Base-by-base conservation (phyloP, 2,888 invertebrate genomes). In the Eupithecia vulgata region DNA sequence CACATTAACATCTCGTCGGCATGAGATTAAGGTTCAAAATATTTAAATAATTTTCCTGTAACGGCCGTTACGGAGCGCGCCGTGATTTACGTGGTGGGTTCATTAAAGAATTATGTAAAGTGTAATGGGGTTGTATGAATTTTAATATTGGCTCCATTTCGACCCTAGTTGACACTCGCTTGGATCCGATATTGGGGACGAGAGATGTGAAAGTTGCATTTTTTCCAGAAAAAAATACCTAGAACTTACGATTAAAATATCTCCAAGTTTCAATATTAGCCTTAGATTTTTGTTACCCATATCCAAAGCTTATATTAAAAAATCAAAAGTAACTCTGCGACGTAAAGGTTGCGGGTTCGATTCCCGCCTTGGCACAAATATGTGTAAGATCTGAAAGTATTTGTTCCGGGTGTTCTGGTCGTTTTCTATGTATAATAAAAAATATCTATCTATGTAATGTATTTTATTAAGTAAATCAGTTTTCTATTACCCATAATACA, bases 91-190 rank as follows among this genome's bases (percentile, higher is more conserved):
- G 67, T 45, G 59, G 64, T 67, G 74, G 71, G 76, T 80, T 81
- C 81, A 81, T 82, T 82, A 80, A 79, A 80, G 74, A 81, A 82
- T 85, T 83, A 83, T 81, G 81, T 79, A 80, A 82, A 84, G 73
- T 80, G 76, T 81, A 81, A 81, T 81, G 80, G 78, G 74, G 76
- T 81, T 82, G 81, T 81, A 83, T 84, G 82, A 83, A 84, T 84
- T 83, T 84, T 83, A 84, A 83, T 80, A 78, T 71, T 65, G 70
- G 57, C 67, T 76, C 66, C 66, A 61, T 75, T 73, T 61, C 61
- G 40, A 66, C 72, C 72, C 64, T 71, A 73, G 71, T 76, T 73
- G 68, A 69, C 73, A 75, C 71, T 70, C 37, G 61, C 68, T 71
- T 73, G 37, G 74, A 69, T 59, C 72, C 74, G 65, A 73, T 76